These are phyloP conservation scores for Drosophila helvetica DNA, from an alignment of 2,888 invertebrate species.

Conservation along the genomic window DNA sequence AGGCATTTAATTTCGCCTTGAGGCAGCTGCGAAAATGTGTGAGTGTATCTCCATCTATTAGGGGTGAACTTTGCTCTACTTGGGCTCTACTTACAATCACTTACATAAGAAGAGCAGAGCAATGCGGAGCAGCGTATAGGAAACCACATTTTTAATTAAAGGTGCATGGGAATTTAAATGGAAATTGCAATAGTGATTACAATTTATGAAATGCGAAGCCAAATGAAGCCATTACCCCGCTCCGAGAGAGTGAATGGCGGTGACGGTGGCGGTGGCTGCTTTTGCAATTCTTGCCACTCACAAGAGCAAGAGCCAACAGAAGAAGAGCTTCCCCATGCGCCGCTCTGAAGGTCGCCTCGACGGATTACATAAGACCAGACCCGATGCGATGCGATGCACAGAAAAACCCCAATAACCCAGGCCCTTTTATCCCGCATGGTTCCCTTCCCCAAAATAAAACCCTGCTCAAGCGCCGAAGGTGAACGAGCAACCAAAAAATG, in stretches of 20 bases:
- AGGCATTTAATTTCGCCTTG: constrained; percentile 61
- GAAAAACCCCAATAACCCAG: constrained; percentile 59
- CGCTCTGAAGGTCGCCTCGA: constrained; percentile 59
- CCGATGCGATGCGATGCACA: constrained; percentile 15
- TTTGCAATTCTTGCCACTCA: constrained; percentile 63
- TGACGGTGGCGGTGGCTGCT: constrained; percentile 32
- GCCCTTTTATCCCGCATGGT: constrained; percentile 1
- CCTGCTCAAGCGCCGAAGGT: constrained; percentile 62
- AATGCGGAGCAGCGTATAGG: too few relatives aligned
- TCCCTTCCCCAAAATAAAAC: constrained; percentile 11
- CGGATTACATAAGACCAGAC: constrained; percentile 58
- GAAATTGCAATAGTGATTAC: constrained; percentile 29
- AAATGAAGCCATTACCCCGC: constrained; percentile 43
- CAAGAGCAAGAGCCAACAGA: constrained; percentile 11
- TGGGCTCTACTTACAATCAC: constrained; percentile 1
- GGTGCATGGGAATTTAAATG: constrained; percentile 29
- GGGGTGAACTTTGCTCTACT: constrained; percentile 29
- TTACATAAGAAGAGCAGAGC: constrained; percentile 18
- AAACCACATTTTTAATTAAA: constrained; percentile 33
- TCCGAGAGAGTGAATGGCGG: constrained; percentile 48
- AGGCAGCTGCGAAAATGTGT: constrained; percentile 33
- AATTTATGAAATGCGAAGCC: constrained; percentile 44
- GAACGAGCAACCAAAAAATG: constrained; percentile 56
- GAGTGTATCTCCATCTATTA: constrained; percentile 4
- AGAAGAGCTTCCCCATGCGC: constrained; percentile 20